Percentiles rank a stretch among this genome's conserved stretches.
phyloP scores from a whole-genome alignment of 37 sponge, comb jelly and placozoan genomes.

The Cliona cf. orientalis region DNA sequence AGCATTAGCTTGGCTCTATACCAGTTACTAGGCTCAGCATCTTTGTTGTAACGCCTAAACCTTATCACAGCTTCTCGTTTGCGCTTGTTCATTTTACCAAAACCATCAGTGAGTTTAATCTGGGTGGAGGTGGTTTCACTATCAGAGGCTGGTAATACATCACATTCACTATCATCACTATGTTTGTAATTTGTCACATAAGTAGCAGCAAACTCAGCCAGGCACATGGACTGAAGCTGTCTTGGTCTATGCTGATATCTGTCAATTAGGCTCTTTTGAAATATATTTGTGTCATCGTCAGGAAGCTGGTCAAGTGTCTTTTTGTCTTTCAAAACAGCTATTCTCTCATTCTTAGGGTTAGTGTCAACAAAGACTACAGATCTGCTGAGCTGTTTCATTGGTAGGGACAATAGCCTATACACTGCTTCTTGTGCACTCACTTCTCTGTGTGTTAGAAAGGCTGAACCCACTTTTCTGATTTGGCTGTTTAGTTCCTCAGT shows the following conservation, averaged over 20 bases:
- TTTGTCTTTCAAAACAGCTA: constrained; percentile 17
- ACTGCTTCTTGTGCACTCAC: constrained; percentile 28
- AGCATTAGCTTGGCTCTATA: constrained; percentile 26
- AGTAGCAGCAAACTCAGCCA: constrained; percentile 35
- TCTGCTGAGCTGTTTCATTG: constrained; percentile 20
- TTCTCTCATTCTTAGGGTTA: not conserved
- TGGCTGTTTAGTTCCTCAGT: constrained; percentile 12
- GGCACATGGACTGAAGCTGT: constrained; percentile 8
- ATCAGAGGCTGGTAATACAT: not conserved
- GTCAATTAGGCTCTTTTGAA: constrained; percentile 28
- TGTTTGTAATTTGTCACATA: not conserved
- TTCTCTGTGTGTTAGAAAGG: constrained; percentile 16
- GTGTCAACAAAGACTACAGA: constrained; percentile 23
- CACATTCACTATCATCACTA: not conserved
- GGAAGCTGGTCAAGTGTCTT: not conserved
- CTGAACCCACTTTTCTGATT: not conserved
- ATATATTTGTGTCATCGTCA: constrained; percentile 18
- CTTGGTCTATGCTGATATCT: constrained; percentile 44
- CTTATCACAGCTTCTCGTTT: constrained; percentile 1
- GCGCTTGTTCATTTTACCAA: constrained; percentile 14
- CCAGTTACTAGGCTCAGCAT: constrained; percentile 28
- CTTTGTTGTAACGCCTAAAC: not conserved
- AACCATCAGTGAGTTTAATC: constrained; percentile 19
- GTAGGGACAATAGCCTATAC: constrained; percentile 21
- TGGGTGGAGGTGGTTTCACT: not conserved